Conservation (phyloP, 1,140 invertebrate species). For the Musca domestica region DNA sequence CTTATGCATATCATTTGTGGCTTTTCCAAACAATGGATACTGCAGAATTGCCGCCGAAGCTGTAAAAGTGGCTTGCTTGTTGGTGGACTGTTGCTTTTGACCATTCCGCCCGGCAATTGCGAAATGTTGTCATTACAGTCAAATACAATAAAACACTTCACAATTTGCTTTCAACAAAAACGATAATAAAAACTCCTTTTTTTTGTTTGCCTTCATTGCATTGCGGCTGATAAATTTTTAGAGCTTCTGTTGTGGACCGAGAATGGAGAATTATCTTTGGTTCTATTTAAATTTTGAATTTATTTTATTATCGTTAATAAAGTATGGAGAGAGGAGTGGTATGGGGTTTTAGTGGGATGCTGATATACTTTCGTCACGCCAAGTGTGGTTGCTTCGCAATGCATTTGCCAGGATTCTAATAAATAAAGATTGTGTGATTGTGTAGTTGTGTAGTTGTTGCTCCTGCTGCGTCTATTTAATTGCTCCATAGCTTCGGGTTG, state of each 20-base stretch:
- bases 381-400: constrained; percentile 1
- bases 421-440: constrained; percentile 9
- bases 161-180: neutral
- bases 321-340: neutral
- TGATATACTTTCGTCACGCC: too few species aligned
- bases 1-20: too few species aligned
- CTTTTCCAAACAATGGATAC: too few species aligned
- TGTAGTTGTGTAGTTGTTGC: neutral
- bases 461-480: too few species aligned
- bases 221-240: neutral
- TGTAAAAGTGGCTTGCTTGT: neutral
- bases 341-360: too few species aligned
- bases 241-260: neutral
- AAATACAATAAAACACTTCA: constrained; percentile 13
- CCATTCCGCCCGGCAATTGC: neutral
- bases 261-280: neutral
- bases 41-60: neutral
- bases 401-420: constrained; percentile 11
- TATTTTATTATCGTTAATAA: constrained; percentile 5
- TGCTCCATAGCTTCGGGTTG: neutral
- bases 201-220: neutral
- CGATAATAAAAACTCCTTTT: too few species aligned
- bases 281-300: neutral
- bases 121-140: constrained; percentile 14
- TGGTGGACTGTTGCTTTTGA: neutral